Conservation (phyloP, 2,113 vertebrate genomes). For the Rissa tridactyla region DNA sequence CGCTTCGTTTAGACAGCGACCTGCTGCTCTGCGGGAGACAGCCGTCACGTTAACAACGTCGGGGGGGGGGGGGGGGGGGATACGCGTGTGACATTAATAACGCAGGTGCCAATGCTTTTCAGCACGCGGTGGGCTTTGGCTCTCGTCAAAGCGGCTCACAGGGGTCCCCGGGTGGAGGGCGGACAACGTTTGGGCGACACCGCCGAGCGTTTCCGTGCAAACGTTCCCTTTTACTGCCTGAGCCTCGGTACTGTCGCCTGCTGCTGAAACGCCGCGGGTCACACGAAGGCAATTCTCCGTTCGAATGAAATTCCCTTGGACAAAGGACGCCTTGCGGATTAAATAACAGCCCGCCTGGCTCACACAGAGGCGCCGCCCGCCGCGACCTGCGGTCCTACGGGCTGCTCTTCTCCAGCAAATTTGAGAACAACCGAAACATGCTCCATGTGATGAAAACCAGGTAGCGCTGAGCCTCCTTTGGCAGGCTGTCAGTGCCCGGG, state of each 20-base stretch:
- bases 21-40: accelerated
- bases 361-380: background rate
- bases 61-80: no score
- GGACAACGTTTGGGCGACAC: background rate
- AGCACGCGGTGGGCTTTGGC: background rate
- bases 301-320: background rate
- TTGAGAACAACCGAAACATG: background rate
- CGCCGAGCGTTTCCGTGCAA: accelerated
- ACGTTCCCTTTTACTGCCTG: accelerated
- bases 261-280: background rate
- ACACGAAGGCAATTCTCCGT: background rate
- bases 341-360: background rate
- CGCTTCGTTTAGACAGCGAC: background rate
- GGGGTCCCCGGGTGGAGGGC: background rate
- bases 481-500: background rate
- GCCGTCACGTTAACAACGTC: accelerated
- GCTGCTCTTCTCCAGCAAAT: background rate
- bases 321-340: background rate
- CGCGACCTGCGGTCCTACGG: background rate
- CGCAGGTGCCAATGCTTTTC: accelerated
- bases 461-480: background rate
- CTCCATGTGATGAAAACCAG: background rate
- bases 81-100: accelerated
- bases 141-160: accelerated
- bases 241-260: background rate